Evolutionary conservation across 2,797 vertebrate species (phyloP).

Genomic region (Scolopax rusticola): DNA sequence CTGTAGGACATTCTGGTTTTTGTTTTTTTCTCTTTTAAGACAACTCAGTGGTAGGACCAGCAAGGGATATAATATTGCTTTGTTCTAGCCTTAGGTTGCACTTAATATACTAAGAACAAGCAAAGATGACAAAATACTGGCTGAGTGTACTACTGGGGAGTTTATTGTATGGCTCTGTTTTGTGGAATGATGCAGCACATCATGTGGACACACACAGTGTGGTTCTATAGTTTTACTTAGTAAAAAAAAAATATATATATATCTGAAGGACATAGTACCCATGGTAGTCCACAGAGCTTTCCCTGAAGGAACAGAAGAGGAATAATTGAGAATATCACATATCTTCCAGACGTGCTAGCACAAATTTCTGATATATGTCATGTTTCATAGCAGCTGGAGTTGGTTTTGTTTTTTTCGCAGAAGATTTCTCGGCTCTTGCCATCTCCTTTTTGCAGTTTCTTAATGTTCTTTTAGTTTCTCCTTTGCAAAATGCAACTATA

Average conservation of each 20-base stretch:
- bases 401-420: fast-evolving
- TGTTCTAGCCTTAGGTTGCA: fast-evolving
- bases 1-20: neutral
- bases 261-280: neutral
- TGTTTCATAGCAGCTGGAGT: neutral
- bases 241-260: neutral
- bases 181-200: neutral
- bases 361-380: neutral
- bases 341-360: neutral
- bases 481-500: neutral
- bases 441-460: neutral
- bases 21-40: neutral
- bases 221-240: neutral
- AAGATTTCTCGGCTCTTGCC: neutral
- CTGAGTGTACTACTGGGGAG: neutral
- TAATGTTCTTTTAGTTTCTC: neutral
- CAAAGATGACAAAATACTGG: neutral
- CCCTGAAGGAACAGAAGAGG: neutral
- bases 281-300: neutral
- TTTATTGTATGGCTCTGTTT: neutral
- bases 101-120: neutral
- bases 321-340: neutral
- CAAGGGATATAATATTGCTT: neutral
- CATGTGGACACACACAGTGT: neutral
- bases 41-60: neutral